Percentiles rank a stretch among this genome's conserved stretches.
phyloP scores from a whole-genome alignment of 2,888 invertebrate genomes.

The Athripsodes cinereus region DNA sequence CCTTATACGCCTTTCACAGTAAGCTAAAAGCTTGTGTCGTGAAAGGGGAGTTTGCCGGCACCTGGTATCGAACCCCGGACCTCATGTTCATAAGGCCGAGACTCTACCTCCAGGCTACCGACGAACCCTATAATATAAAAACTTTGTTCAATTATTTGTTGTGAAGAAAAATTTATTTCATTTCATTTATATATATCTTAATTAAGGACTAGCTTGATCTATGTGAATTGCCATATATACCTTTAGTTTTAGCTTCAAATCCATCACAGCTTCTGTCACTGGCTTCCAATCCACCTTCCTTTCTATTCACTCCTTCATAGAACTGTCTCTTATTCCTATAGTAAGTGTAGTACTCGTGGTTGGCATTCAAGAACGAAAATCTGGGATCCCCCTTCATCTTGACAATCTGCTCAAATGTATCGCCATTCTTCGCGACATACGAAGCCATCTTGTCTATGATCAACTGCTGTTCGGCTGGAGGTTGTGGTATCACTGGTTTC shows the following conservation, averaged over 20 bases:
- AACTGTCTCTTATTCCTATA: conserved; percentile 54
- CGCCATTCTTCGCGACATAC: conserved; percentile 93
- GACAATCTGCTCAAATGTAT: conserved; percentile 85
- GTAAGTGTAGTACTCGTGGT: conserved; percentile 73
- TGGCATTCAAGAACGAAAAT: conserved; percentile 78
- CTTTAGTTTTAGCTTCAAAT: conserved; percentile 6
- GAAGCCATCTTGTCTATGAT: conserved; percentile 96
- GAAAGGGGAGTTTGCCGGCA: too few relatives aligned
- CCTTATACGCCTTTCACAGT: too few relatives aligned
- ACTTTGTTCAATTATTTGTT: too few relatives aligned
- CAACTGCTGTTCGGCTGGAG: conserved; percentile 75
- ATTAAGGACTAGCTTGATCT: too few relatives aligned
- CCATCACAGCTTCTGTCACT: conserved; percentile 4
- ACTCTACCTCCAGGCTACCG: too few relatives aligned
- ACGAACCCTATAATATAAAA: too few relatives aligned
- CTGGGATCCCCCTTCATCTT: conserved; percentile 77
- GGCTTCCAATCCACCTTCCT: conserved; percentile 5
- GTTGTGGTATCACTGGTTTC: conserved; percentile 40
- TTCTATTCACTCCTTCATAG: conserved; percentile 18
- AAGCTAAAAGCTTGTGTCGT: too few relatives aligned
- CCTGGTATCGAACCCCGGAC: too few relatives aligned
- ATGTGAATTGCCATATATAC: too few relatives aligned
- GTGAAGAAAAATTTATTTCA: too few relatives aligned
- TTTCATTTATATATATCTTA: too few relatives aligned
- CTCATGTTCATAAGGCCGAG: too few relatives aligned